These are phyloP conservation scores for Mormyrops boulengeri DNA, from an alignment of 2,797 vertebrate species.

Conservation along the genomic window DNA sequence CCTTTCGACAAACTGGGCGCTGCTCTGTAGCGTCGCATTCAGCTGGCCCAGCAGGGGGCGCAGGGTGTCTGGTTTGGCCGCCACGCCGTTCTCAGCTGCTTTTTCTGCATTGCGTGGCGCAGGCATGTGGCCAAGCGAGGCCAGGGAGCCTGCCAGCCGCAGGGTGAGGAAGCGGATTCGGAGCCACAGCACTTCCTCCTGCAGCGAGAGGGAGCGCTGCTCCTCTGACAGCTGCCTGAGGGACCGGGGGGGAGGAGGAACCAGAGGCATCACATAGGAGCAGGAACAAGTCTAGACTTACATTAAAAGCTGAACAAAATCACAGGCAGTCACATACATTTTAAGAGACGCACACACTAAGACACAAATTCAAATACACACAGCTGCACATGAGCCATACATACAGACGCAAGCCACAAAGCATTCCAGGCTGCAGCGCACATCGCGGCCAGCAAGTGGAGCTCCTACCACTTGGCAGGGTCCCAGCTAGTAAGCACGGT, in stretches of 20 bases:
- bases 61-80: slow-evolving; percentile 64
- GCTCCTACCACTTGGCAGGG: slow-evolving; percentile 75
- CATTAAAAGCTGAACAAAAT: not conserved
- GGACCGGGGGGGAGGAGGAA: not conserved
- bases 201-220: slow-evolving; percentile 72
- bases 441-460: not conserved
- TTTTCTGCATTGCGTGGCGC: slow-evolving; percentile 77
- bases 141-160: slow-evolving; percentile 75
- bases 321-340: not conserved
- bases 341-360: not conserved
- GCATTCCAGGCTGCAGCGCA: not conserved
- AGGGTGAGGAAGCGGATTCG: slow-evolving; percentile 81
- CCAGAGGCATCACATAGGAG: not conserved
- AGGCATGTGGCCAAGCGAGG: slow-evolving; percentile 59
- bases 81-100: slow-evolving; percentile 79
- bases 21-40: slow-evolving; percentile 67
- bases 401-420: not conserved
- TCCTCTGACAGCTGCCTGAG: slow-evolving; percentile 78
- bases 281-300: not conserved
- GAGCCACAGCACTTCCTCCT: slow-evolving; percentile 86
- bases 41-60: slow-evolving; percentile 73
- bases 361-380: not conserved
- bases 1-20: slow-evolving; percentile 68
- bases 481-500: slow-evolving; percentile 90
- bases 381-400: not conserved